A percentile compares a stretch with the other conserved stretches of the same genome.
Conservation (phyloP, 2,113 vertebrate species). For the Otis tarda region DNA sequence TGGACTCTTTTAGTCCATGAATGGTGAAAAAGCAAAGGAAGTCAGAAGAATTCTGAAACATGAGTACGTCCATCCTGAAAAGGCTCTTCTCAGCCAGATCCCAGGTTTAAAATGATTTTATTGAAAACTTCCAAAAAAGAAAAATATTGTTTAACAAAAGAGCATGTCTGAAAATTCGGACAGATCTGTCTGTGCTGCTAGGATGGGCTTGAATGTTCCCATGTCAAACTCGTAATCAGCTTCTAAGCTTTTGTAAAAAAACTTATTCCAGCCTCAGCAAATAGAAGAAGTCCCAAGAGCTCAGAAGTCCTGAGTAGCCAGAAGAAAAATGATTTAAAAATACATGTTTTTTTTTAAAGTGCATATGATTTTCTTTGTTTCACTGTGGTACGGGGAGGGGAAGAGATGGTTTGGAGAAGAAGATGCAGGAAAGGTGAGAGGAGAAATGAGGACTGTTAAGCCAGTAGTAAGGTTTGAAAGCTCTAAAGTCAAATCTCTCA, state of each 20-base stretch:
- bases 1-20: neutral
- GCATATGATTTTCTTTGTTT: neutral
- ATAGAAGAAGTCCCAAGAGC: neutral
- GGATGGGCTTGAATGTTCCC: neutral
- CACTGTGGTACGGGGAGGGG: neutral
- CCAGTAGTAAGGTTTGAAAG: neutral
- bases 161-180: neutral
- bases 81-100: neutral
- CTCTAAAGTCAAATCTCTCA: neutral
- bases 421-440: neutral
- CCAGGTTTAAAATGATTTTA: neutral
- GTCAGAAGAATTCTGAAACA: neutral
- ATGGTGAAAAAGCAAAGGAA: neutral
- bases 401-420: neutral
- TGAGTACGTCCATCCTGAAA: neutral
- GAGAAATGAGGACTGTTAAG: neutral
- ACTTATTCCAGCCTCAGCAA: neutral
- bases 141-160: neutral
- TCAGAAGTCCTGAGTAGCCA: neutral
- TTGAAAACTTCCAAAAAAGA: neutral
- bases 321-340: neutral
- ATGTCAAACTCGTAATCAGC: neutral
- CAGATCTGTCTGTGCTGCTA: neutral
- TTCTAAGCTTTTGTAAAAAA: conserved; percentile 11
- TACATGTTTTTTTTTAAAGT: neutral